These are phyloP conservation scores for Patella pellucida DNA, from an alignment of 2,888 invertebrate species.

Conservation along the genomic window DNA sequence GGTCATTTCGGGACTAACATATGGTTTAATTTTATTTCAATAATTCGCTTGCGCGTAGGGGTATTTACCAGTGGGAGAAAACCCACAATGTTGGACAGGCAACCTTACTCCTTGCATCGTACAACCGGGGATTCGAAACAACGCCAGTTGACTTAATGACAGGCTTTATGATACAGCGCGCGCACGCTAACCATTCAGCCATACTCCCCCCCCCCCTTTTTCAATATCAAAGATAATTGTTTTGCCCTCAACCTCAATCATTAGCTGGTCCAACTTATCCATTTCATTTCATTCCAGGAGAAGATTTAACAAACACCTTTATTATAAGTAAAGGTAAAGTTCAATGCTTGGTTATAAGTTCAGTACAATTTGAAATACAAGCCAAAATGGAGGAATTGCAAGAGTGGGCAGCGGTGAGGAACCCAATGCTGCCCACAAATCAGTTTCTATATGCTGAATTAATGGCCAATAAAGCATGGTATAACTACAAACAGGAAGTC, in stretches of 20 bases:
- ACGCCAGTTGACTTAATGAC: too few relatives aligned
- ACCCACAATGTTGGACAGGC: too few relatives aligned
- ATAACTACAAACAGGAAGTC: constrained; percentile 44
- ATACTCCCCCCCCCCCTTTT: too few relatives aligned
- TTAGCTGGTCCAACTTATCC: neutral
- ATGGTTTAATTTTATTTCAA: too few relatives aligned
- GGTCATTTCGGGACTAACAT: too few relatives aligned
- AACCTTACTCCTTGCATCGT: too few relatives aligned
- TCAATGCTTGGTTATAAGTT: constrained; percentile 44
- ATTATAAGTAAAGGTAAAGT: constrained; percentile 48
- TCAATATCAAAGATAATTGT: neutral
- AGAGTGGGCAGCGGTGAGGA: constrained; percentile 36
- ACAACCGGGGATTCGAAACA: too few relatives aligned
- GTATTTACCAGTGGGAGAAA: too few relatives aligned
- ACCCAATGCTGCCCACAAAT: constrained; percentile 41
- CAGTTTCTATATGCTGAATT: constrained; percentile 38
- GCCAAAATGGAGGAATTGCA: constrained; percentile 42
- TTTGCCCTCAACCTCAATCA: neutral
- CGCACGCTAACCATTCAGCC: too few relatives aligned
- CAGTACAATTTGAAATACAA: constrained; percentile 45
- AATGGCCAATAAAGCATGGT: constrained; percentile 45
- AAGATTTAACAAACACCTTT: constrained; percentile 46
- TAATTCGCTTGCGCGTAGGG: too few relatives aligned
- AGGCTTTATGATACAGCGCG: too few relatives aligned
- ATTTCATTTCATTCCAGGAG: constrained; percentile 38